These are phyloP conservation scores for Idaea straminata DNA, from an alignment of 2,888 invertebrate species.

Conservation along the genomic window DNA sequence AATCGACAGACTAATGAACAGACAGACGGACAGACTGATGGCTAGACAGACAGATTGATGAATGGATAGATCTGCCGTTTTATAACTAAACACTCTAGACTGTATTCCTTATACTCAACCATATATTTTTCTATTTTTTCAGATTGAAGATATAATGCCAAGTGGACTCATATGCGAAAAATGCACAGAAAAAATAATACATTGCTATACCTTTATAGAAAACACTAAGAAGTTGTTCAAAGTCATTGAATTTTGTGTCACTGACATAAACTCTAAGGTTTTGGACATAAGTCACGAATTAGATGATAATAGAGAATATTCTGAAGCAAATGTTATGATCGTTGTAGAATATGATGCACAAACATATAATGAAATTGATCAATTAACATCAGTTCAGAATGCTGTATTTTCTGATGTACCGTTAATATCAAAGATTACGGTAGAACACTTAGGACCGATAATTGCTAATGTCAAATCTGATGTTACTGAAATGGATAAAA, in stretches of 20 bases:
- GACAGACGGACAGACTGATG: no score
- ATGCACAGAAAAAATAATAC: conserved; percentile 48
- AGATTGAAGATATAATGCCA: conserved; percentile 42
- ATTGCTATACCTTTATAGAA: conserved; percentile 48
- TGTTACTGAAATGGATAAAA: conserved; percentile 6
- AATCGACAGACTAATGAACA: no score
- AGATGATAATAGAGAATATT: conserved; percentile 22
- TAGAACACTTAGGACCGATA: background rate
- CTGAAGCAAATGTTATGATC: conserved; percentile 47
- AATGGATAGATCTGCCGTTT: no score
- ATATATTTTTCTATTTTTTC: conserved; percentile 18
- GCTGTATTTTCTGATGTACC: conserved; percentile 32
- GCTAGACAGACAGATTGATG: no score
- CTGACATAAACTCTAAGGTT: conserved; percentile 47
- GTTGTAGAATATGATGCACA: conserved; percentile 46
- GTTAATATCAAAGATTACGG: conserved; percentile 20
- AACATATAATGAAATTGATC: conserved; percentile 34
- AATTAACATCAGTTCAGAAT: conserved; percentile 32
- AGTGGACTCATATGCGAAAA: conserved; percentile 40
- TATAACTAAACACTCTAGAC: no score
- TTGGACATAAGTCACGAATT: conserved; percentile 40
- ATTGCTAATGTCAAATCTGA: background rate
- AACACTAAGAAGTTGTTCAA: conserved; percentile 44
- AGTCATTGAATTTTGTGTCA: conserved; percentile 41
- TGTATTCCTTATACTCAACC: background rate